Base-by-base conservation (phyloP, 2,888 invertebrate genomes). In the Sialis fuliginosa region DNA sequence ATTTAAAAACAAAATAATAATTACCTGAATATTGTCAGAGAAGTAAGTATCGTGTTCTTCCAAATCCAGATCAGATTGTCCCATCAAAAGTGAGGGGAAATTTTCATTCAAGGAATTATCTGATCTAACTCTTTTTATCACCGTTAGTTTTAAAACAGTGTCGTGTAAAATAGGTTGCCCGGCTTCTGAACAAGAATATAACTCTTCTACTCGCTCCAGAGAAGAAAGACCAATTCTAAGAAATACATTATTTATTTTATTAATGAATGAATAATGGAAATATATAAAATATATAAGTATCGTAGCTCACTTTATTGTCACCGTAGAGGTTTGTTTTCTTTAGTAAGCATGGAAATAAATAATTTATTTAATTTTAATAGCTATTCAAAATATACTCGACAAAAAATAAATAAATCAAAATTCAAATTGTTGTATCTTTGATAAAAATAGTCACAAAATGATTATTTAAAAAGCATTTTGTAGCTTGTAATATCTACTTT, bases 101-200 rank as follows among this genome's bases (percentile, higher is more conserved):
- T 57, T 64, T 50, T 55, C 45, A 4, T 39, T 10, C 10, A 10
- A 30, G 3, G 31, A 31, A 7, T 42, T 42, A 22, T 39, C 31
- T 6, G 22, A 31, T 31, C 9, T 6, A 31, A 54, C 52, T 33
- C 65, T 60, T 33, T 74, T 72, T 55, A 72, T 71, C 7, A 86
- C 64, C 42, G 70, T 70, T 45, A 93, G 68, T 54, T 82, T 81
- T 48, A 95, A 68, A 46, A 85, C 77, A 0, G 93, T 93, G 63
- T 93, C 82, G 64, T 93, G 89, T 51, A 95, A 67, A 59, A 95
- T 87, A 5, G 92, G 88, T 56, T 79, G 77, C n/a, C 87, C 88
- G 50, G 74, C 72, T 46, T 75, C 69, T 50, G 74, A 72, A 60
- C 83, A 85, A 52, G 77, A 78, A 65, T 90, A 89, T 53, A 86